Conservation (phyloP, 2,797 vertebrate genomes). For the Stomatorhinus walkeri region DNA sequence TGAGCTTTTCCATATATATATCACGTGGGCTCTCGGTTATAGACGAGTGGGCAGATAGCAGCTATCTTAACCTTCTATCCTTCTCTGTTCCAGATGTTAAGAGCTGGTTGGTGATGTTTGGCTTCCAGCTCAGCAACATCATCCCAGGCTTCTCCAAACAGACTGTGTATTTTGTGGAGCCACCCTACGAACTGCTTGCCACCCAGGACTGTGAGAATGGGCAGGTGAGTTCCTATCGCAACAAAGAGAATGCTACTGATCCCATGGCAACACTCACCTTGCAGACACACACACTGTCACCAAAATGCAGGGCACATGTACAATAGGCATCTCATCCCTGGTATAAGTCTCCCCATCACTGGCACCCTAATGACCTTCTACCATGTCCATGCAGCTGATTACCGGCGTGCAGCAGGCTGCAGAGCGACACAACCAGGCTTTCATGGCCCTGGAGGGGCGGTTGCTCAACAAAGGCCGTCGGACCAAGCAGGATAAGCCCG, state of each 20-base stretch:
- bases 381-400: constrained; percentile 70
- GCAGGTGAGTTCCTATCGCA: constrained; percentile 68
- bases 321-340: not conserved
- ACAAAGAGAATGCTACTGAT: not conserved
- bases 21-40: not conserved
- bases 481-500: constrained; percentile 77
- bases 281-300: not conserved
- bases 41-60: not conserved
- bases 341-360: not conserved
- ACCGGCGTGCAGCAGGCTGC: constrained; percentile 93
- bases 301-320: not conserved
- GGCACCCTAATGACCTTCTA: not conserved
- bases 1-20: not conserved
- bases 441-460: constrained; percentile 93
- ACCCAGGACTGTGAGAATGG: constrained; percentile 92
- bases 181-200: constrained; percentile 84
- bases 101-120: constrained; percentile 99
- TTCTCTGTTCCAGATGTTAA: constrained; percentile 78
- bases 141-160: constrained; percentile 96
- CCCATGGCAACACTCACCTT: not conserved
- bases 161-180: constrained; percentile 91
- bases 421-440: constrained; percentile 93
- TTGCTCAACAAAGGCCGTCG: constrained; percentile 83
- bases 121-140: constrained; percentile 99
- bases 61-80: not conserved